Percentiles rank a stretch among this genome's conserved stretches.
phyloP scores from a whole-genome alignment of 1,140 invertebrate genomes.

The Oryzaephilus surinamensis region DNA sequence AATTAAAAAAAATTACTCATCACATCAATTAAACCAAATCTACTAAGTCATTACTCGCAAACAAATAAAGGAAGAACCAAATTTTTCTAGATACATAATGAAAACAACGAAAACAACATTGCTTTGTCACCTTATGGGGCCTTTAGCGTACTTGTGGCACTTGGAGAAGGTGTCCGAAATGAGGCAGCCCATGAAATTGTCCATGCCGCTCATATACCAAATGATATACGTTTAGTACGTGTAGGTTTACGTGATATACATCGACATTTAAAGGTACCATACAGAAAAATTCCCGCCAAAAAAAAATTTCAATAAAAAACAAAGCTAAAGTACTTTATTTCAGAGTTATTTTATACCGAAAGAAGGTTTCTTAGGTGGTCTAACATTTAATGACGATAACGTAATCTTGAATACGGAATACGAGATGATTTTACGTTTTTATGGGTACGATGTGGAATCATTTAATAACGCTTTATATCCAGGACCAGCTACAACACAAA shows the following conservation, averaged over 20 bases:
- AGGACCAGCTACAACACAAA: constrained; percentile 21
- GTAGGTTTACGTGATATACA: constrained; percentile 72
- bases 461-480: constrained; percentile 32
- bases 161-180: constrained; percentile 64
- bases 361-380: constrained; percentile 65
- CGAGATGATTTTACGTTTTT: constrained; percentile 58
- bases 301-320: constrained; percentile 2
- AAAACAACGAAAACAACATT: constrained; percentile 61
- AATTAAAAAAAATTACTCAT: not conserved
- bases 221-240: constrained; percentile 55
- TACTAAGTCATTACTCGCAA: not conserved
- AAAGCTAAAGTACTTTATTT: constrained; percentile 29
- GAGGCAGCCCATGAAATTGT: constrained; percentile 57
- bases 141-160: constrained; percentile 61
- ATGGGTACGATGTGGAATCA: constrained; percentile 58
- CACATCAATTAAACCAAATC: not conserved
- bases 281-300: not conserved
- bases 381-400: constrained; percentile 65
- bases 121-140: constrained; percentile 72
- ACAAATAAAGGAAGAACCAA: no score
- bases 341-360: constrained; percentile 71
- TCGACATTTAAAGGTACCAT: constrained; percentile 38
- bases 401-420: constrained; percentile 58
- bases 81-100: constrained; percentile 32
- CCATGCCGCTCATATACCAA: constrained; percentile 53